Evolutionary conservation across 2,113 vertebrate species (phyloP), one percentile per base, ranked within the genome.

Genomic region (Parus major): DNA sequence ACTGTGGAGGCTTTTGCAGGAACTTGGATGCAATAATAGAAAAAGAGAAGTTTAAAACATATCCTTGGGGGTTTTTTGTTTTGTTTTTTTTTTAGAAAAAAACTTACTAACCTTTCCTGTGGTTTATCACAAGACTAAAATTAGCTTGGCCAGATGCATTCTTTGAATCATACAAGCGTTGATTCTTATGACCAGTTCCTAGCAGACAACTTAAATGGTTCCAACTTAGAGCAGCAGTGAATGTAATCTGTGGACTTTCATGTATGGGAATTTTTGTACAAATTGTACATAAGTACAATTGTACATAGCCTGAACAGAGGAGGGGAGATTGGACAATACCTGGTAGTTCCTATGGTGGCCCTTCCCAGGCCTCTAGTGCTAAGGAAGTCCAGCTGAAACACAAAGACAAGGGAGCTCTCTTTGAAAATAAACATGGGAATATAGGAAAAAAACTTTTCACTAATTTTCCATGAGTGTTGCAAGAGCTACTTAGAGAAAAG

Each of bases 281-380:
- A n/a, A n/a, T n/a, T n/a, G n/a, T n/a, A n/a, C n/a, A n/a, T n/a
- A n/a, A 97, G 72, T 55, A 65, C 91, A 78, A 88, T 90, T 97
- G 92, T 93, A 77, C 10, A 0, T 17, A 52, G 77, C 44, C 59
- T 95, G 94, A 93, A 92, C 93, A 86, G 73, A 93, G 69, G n/a
- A 86, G 91, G 92, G 61, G 57, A 82, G 81, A 16, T 25, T 91
- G 91, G 88, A 97, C 95, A 95, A 95, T 95, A 96, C 94, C 88
- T 96, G 92, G 92, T 93, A 93, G 83, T 96, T 96, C 83, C 89
- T 95, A 39, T 86, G 52, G 80, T 82, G 88, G 55, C 73, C 73
- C 49, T 93, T 92, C 64, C 56, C 83, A 92, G 91, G 83, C 80
- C 52, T 53, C 91, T n/a, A 19, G 17, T 35, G 65, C 82, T 86